phyloP scores from a whole-genome alignment of 2,797 vertebrate species.

The Oryzias sinensis region DNA sequence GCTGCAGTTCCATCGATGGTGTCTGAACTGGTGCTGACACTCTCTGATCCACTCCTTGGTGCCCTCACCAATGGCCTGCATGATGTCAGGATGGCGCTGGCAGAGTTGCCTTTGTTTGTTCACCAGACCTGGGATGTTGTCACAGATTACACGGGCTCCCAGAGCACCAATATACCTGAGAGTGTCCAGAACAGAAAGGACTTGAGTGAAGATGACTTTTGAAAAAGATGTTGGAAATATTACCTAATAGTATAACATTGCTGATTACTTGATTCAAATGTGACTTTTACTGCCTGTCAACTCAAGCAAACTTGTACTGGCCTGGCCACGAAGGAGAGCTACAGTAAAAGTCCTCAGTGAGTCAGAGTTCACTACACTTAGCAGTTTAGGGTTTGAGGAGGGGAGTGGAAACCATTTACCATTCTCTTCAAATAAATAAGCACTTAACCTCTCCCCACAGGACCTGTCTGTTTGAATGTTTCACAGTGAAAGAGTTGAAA shows the following conservation, averaged over 20 bases:
- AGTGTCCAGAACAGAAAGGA: too few species aligned
- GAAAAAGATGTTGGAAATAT: background rate
- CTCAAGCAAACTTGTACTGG: constrained; percentile 30
- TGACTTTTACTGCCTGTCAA: background rate
- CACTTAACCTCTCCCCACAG: constrained; percentile 75
- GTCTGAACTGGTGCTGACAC: constrained; percentile 97
- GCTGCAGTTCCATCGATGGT: constrained; percentile 99
- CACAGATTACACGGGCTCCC: constrained; percentile 93
- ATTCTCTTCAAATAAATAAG: constrained; percentile 75
- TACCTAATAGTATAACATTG: too few species aligned
- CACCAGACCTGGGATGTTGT: constrained; percentile 96
- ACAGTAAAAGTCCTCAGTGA: constrained; percentile 51
- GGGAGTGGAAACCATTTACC: constrained; percentile 74
- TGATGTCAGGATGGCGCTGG: constrained; percentile 94
- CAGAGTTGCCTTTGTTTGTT: constrained; percentile 96
- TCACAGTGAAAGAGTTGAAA: constrained; percentile 53
- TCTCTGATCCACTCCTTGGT: constrained; percentile 97
- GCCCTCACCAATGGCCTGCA: constrained; percentile 95
- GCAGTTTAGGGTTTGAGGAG: constrained; percentile 71
- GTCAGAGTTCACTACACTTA: constrained; percentile 76
- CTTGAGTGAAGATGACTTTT: background rate
- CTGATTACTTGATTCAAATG: too few species aligned
- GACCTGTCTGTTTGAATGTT: constrained; percentile 59
- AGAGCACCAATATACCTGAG: constrained; percentile 94
- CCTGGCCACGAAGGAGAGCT: constrained; percentile 37